Percentiles rank a stretch among this genome's conserved stretches.
phyloP scores from a whole-genome alignment of 2,888 invertebrate species.

The Hipparchia semele region DNA sequence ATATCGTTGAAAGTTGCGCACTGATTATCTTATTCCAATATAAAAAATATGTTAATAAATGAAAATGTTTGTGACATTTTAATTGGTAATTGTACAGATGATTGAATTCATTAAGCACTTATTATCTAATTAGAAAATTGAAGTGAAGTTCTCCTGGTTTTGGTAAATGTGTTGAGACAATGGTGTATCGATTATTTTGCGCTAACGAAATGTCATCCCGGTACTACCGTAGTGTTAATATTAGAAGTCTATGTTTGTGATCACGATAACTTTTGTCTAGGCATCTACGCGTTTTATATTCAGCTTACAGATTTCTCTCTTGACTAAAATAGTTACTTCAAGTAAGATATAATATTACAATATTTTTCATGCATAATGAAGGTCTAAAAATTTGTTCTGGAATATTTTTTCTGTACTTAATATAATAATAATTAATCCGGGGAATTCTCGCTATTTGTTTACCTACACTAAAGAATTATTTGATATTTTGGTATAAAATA shows the following conservation, averaged over 20 bases:
- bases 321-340: conserved; percentile 75
- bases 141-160: conserved; percentile 62
- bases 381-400: neutral
- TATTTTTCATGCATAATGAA: conserved; percentile 11
- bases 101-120: conserved; percentile 19
- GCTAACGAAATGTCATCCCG: conserved; percentile 82
- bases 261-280: conserved; percentile 79
- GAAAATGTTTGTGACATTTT: conserved; percentile 40
- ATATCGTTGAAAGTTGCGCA: conserved; percentile 77
- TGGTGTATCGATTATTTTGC: conserved; percentile 83
- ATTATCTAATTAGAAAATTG: conserved; percentile 43
- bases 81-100: conserved; percentile 16
- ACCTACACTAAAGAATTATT: neutral
- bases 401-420: conserved; percentile 8
- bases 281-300: conserved; percentile 81
- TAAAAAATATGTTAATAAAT: conserved; percentile 63
- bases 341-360: conserved; percentile 17
- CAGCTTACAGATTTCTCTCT: conserved; percentile 70
- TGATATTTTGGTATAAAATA: neutral
- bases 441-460: neutral
- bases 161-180: conserved; percentile 80
- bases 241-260: conserved; percentile 81
- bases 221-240: conserved; percentile 80
- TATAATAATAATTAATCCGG: neutral
- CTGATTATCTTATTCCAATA: conserved; percentile 68